Evolutionary conservation across 1,140 invertebrate genomes (phyloP).

Genomic region (Ylistrum balloti): DNA sequence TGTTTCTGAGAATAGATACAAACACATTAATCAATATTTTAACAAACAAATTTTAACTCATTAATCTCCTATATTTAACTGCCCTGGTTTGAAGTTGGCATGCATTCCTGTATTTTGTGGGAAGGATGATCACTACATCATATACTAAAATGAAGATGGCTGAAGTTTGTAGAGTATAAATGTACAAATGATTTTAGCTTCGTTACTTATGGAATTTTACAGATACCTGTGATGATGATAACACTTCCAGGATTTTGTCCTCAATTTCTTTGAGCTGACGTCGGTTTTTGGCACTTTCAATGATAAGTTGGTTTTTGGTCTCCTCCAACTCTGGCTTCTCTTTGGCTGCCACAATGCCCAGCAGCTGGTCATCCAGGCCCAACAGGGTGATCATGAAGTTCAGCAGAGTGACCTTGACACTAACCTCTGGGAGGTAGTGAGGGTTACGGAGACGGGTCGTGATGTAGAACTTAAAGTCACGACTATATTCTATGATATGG

Average conservation of each 20-base stretch:
- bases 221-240: conserved; percentile 85
- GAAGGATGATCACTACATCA: not conserved
- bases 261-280: conserved; percentile 95
- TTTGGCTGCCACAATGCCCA: conserved; percentile 82
- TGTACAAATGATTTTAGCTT: too few species aligned
- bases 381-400: conserved; percentile 83
- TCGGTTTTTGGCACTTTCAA: conserved; percentile 95
- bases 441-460: conserved; percentile 82
- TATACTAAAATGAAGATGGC: not conserved
- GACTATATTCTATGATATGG: conserved; percentile 81
- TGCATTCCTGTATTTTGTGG: too few species aligned
- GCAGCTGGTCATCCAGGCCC: conserved; percentile 82
- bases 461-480: conserved; percentile 82
- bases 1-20: too few species aligned
- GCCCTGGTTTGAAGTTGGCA: too few species aligned
- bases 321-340: conserved; percentile 88
- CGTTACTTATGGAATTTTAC: not conserved
- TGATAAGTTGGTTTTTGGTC: conserved; percentile 94
- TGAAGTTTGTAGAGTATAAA: too few species aligned
- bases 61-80: too few species aligned
- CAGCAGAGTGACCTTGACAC: conserved; percentile 82
- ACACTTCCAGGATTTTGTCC: conserved; percentile 94
- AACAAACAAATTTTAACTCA: too few species aligned
- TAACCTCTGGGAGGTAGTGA: conserved; percentile 82
- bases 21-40: too few species aligned